Conservation (phyloP, 64 coral and sea anemone species). For the Porites lutea region DNA sequence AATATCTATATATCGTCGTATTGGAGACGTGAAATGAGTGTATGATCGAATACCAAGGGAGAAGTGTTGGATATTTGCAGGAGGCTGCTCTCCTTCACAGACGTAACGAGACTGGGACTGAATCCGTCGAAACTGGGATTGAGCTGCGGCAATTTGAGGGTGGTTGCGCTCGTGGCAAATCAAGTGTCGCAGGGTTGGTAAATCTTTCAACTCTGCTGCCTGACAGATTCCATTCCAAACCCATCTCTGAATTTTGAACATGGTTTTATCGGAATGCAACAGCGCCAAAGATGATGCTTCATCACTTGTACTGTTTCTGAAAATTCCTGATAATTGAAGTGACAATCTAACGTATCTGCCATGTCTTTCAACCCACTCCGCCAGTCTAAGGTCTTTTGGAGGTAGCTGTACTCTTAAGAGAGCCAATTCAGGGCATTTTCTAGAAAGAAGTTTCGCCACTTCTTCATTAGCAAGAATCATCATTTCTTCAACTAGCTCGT, state of each 20-base stretch:
- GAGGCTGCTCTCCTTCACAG: constrained; percentile 21
- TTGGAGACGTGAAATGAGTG: constrained; percentile 88
- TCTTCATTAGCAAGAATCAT: constrained; percentile 89
- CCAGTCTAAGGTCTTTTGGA: constrained; percentile 79
- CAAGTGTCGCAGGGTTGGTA: constrained; percentile 15
- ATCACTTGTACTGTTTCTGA: background rate
- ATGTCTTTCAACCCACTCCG: constrained; percentile 71
- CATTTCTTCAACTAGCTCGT: constrained; percentile 88
- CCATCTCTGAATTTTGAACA: background rate
- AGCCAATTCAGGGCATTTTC: constrained; percentile 2
- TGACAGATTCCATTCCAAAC: background rate
- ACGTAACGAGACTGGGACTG: constrained; percentile 58
- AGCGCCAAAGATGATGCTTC: background rate
- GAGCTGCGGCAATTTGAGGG: constrained; percentile 73
- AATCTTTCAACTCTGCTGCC: constrained; percentile 19
- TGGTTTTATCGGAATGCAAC: background rate
- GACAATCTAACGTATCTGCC: constrained; percentile 38
- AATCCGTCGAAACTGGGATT: constrained; percentile 50
- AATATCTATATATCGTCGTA: constrained; percentile 87
- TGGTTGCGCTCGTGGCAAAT: constrained; percentile 64
- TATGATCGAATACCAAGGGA: constrained; percentile 73
- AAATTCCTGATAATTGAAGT: constrained; percentile 18
- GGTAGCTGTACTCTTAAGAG: constrained; percentile 67
- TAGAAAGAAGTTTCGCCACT: constrained; percentile 57
- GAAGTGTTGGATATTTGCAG: constrained; percentile 22